phyloP scores from a whole-genome alignment of 2,113 vertebrate species.

The Tragulus kanchil region DNA sequence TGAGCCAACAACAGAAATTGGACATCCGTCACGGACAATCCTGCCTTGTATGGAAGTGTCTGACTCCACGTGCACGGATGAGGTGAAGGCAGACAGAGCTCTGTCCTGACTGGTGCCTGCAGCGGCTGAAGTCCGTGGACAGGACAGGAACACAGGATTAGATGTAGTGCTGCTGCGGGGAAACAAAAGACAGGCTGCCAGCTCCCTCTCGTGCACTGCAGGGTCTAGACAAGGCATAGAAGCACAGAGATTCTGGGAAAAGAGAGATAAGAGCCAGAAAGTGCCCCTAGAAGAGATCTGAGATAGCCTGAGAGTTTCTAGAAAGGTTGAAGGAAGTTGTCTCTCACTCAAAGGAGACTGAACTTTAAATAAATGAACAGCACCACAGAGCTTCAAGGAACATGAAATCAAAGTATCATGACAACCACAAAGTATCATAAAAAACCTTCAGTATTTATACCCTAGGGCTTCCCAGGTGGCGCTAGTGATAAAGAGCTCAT shows the following conservation, averaged over 20 bases:
- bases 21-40: not conserved
- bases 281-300: not conserved
- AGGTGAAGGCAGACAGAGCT: not conserved
- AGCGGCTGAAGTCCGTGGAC: not conserved
- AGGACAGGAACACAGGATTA: not conserved
- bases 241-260: not conserved
- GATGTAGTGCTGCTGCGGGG: not conserved
- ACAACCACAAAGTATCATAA: no score
- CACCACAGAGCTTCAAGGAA: no score
- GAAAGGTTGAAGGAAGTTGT: not conserved
- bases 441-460: no score
- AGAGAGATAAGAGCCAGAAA: not conserved
- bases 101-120: not conserved
- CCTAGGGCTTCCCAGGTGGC: no score
- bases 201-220: not conserved
- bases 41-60: not conserved
- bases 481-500: no score
- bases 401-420: no score
- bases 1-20: not conserved
- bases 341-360: no score
- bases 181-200: not conserved
- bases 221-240: not conserved
- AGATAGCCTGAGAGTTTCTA: not conserved
- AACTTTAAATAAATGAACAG: no score
- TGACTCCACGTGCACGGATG: not conserved